These are phyloP conservation scores for Megaceryle torquata DNA, from an alignment of 2,113 vertebrate species.

Conservation along the genomic window DNA sequence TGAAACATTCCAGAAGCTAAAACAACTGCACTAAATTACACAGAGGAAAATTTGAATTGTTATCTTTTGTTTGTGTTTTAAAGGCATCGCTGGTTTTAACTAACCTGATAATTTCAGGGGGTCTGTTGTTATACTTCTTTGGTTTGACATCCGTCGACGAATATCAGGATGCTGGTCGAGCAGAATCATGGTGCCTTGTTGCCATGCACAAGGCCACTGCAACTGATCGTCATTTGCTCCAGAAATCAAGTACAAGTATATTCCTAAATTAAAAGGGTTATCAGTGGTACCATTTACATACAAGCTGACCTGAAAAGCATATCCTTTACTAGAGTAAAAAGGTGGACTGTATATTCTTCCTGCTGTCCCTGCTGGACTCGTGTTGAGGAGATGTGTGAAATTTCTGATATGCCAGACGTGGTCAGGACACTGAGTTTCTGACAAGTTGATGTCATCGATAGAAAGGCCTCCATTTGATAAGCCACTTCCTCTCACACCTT, in stretches of 20 bases:
- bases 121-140: constrained; percentile 85
- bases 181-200: constrained; percentile 81
- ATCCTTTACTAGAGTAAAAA: constrained; percentile 85
- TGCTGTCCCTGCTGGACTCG: background rate
- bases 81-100: constrained; percentile 4
- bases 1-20: background rate
- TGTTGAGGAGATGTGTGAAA: constrained; percentile 77
- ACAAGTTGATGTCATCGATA: constrained; percentile 92
- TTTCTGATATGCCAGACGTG: constrained; percentile 86
- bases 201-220: constrained; percentile 88
- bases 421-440: constrained; percentile 88
- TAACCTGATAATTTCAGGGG: constrained; percentile 69
- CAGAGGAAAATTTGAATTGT: background rate
- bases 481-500: constrained; percentile 72
- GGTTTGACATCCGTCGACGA: constrained; percentile 83
- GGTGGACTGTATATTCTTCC: constrained; percentile 78
- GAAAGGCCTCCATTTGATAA: constrained; percentile 81
- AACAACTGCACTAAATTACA: background rate
- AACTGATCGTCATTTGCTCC: constrained; percentile 81
- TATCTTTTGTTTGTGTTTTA: background rate
- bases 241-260: constrained; percentile 82
- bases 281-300: constrained; percentile 50
- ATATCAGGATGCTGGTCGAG: constrained; percentile 89
- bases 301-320: constrained; percentile 85
- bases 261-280: constrained; percentile 59